Evolutionary conservation across 2,113 vertebrate genomes (phyloP), one percentile per base, ranked within the genome.

Genomic region (Pollachius pollachius): DNA sequence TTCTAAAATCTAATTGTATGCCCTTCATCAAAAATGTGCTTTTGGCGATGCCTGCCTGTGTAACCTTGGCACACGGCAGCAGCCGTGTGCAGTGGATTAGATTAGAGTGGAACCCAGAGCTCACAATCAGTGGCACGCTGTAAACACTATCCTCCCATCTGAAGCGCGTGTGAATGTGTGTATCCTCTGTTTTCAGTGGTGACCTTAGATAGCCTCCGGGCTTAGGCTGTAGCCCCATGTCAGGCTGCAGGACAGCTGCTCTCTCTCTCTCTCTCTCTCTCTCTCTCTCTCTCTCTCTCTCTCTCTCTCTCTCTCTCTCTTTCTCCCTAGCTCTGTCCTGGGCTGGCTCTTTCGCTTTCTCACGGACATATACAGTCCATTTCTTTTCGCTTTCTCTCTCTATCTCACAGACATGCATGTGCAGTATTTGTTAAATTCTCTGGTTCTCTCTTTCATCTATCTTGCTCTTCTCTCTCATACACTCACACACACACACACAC

Each of bases 111-210:
- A 64, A 27, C 77, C 69, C 72, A 62, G 0, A 1, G 64, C 41
- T 23, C 61, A 1, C 62, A 0, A 1, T 4, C 61, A 25, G 25
- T 61, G 54, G 60, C 74, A 67, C 61, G 67, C 68, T 69, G 74
- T 69, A 77, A 71, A 79, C 78, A 78, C 67, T 65, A 59, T 84
- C 68, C 72, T 74, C 83, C 85, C 85, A 90, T 81, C 84, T 87
- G 83, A 74, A 75, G 72, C 18, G 74, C 56, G 69, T 68, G 68
- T 65, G 70, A 15, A 18, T 4, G 59, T 61, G 73, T 17, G 15
- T 23, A 59, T 1, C 54, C 52, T 34, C 59, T 23, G 57, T 17
- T 70, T 56, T 73, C 76, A 73, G 69, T 69, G 56, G 68, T 83
- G 80, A 72, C 71, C 71, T 67, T 16, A 80, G 74, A 52, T 72